A percentile compares a stretch with the other conserved stretches of the same genome.
Conservation (phyloP, 2,888 invertebrate species). For the Craniophora ligustri region DNA sequence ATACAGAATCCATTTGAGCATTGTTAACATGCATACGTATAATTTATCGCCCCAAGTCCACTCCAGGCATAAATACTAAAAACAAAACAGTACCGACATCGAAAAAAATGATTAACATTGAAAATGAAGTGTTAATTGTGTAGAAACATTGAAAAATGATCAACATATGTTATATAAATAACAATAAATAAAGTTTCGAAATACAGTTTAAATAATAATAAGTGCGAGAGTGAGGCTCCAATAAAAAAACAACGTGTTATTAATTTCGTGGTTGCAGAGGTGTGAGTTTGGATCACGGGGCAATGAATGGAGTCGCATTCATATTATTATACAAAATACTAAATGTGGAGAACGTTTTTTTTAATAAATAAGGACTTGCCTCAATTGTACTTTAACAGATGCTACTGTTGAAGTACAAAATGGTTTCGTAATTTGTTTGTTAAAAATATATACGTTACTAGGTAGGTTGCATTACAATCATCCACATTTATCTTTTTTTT, state of each 20-base stretch:
- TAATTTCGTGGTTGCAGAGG: conserved; percentile 85
- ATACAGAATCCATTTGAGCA: conserved; percentile 63
- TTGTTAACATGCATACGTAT: conserved; percentile 67
- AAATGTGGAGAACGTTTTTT: too few species aligned
- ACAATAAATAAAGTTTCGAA: conserved; percentile 86
- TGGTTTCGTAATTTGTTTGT: too few species aligned
- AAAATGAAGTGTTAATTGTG: conserved; percentile 88
- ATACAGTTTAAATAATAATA: conserved; percentile 89
- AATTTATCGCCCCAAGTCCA: conserved; percentile 66
- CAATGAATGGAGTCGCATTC: conserved; percentile 60
- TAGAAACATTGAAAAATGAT: conserved; percentile 88
- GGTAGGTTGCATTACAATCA: too few species aligned
- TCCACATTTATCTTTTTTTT: too few species aligned
- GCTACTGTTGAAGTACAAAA: too few species aligned
- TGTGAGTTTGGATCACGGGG: conserved; percentile 81
- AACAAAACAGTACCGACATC: conserved; percentile 70
- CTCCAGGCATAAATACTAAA: conserved; percentile 70
- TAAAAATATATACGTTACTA: too few species aligned
- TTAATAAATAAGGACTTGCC: too few species aligned
- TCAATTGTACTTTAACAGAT: too few species aligned
- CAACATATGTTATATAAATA: conserved; percentile 89
- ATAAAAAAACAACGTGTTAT: conserved; percentile 88
- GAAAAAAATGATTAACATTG: conserved; percentile 82
- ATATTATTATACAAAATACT: too few species aligned
- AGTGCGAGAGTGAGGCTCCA: conserved; percentile 85